These are phyloP conservation scores for Argopecten irradians DNA, from an alignment of 1,140 invertebrate genomes.

Conservation along the genomic window DNA sequence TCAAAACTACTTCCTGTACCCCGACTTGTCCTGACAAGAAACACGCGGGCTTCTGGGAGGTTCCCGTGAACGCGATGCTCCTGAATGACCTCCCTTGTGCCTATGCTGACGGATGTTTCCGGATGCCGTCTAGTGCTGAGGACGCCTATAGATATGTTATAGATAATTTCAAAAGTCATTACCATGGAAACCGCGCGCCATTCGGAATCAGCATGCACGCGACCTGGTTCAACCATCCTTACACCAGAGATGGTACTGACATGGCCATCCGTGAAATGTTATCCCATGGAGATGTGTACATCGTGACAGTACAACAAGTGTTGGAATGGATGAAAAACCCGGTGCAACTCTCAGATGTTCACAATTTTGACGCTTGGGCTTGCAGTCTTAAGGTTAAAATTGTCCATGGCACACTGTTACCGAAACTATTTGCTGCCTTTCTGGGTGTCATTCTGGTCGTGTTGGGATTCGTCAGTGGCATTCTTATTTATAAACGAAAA, in stretches of 20 bases:
- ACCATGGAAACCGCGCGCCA: background rate
- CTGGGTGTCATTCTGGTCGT: background rate
- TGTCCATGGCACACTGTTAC: background rate
- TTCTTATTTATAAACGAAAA: background rate
- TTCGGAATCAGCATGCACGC: constrained; percentile 8
- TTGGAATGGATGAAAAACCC: constrained; percentile 9
- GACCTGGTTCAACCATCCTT: background rate
- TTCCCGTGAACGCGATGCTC: background rate
- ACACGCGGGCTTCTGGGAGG: background rate
- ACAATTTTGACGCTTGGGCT: background rate
- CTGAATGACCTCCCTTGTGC: background rate
- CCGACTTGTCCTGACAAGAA: background rate
- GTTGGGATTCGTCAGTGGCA: background rate
- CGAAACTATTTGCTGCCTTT: background rate
- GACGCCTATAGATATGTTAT: background rate
- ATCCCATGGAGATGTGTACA: background rate
- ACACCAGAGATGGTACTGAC: background rate
- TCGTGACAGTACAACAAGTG: background rate
- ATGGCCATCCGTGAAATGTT: background rate
- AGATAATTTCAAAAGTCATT: background rate
- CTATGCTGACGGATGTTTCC: background rate
- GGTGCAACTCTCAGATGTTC: background rate
- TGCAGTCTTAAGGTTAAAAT: background rate
- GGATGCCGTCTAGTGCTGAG: background rate
- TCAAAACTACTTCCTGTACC: background rate